Evolutionary conservation across 1,140 invertebrate species (phyloP), one percentile per base, ranked within the genome.

Genomic region (Batillaria attramentaria): DNA sequence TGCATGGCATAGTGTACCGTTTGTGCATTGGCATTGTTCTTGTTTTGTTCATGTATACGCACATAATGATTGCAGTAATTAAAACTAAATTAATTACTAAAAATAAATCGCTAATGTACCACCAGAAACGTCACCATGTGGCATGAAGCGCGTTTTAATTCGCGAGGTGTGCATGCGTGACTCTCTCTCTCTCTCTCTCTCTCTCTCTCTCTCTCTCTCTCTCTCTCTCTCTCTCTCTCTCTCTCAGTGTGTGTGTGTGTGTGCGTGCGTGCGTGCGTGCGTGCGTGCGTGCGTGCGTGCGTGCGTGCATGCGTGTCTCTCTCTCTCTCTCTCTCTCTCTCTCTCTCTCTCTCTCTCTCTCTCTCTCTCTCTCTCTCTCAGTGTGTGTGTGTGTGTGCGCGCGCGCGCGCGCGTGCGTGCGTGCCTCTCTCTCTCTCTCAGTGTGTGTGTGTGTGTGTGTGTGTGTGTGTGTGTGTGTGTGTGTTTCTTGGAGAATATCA

Each of bases 181-280:
- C 8, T 65, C 33, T 65, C 62, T 77, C 77, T 73, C 82, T 77
- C 74, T 75, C 75, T 72, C 79, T 70, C 77, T 80, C 78, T 79
- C 57, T 81, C 74, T 69, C 79, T 73, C 43, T 74, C 79, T 79
- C 66, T 46, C 77, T 62, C 82, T 77, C 76, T 77, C 28, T 62
- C 20, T 10, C n/a, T 39, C 16, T 65, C 33, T 65, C 33, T 33
- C 31, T 28, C 28, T 28, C 60, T 65, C 18, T n/a, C 31, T 33
- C 31, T 68, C 65, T 68, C 18, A 3, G 46, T 24, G 46, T 50
- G 46, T 50, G 24, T 10, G 57, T 31, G 57, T 62, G 1, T 5
- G 0, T 62, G 57, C 8, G 24, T 62, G 57, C 8, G 3, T 62
- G 57, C 20, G 57, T 50, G 46, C 1, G 20, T 60, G 6, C 20